A percentile compares a stretch with the other conserved stretches of the same genome.
These are phyloP conservation scores for Drosophila subpulchrella DNA, from an alignment of 1,140 invertebrate genomes.

Conservation along the genomic window DNA sequence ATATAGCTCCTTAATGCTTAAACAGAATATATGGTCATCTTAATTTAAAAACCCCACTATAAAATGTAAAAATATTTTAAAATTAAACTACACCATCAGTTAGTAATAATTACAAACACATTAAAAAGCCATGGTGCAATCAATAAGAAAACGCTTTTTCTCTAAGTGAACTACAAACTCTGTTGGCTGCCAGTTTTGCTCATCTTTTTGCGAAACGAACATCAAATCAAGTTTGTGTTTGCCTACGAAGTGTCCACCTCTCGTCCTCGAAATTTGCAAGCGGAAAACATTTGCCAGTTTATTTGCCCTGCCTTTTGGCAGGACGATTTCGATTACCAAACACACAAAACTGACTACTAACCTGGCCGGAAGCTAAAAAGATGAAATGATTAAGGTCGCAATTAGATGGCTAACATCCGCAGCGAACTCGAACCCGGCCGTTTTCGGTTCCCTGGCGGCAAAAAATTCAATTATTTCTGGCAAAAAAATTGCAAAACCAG, in stretches of 20 bases:
- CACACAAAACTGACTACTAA: conserved; percentile 58
- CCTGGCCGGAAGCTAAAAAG: conserved; percentile 68
- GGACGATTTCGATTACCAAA: conserved; percentile 50
- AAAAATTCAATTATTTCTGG: conserved; percentile 52
- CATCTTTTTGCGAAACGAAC: conserved; percentile 28
- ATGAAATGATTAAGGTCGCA: conserved; percentile 75
- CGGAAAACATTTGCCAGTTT: conserved; percentile 49
- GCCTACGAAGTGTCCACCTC: conserved; percentile 32
- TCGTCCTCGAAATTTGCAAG: conserved; percentile 26
- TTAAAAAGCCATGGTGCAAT: not conserved
- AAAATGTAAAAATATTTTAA: no score
- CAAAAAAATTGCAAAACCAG: conserved; percentile 7
- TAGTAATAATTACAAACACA: no score
- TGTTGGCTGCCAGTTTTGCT: conserved; percentile 11
- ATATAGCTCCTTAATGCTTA: no score
- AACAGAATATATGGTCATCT: no score
- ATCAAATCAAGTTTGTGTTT: conserved; percentile 51
- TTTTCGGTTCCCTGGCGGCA: conserved; percentile 5
- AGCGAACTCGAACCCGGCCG: conserved; percentile 16
- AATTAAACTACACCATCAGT: no score
- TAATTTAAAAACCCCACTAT: no score
- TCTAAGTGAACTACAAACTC: conserved; percentile 18
- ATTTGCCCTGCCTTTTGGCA: conserved; percentile 40
- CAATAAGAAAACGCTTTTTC: not conserved
- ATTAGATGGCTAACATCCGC: conserved; percentile 54